Percentiles rank a stretch among this genome's conserved stretches.
These are phyloP conservation scores for Gryllus bimaculatus DNA, from an alignment of 1,140 invertebrate genomes.

Conservation along the genomic window DNA sequence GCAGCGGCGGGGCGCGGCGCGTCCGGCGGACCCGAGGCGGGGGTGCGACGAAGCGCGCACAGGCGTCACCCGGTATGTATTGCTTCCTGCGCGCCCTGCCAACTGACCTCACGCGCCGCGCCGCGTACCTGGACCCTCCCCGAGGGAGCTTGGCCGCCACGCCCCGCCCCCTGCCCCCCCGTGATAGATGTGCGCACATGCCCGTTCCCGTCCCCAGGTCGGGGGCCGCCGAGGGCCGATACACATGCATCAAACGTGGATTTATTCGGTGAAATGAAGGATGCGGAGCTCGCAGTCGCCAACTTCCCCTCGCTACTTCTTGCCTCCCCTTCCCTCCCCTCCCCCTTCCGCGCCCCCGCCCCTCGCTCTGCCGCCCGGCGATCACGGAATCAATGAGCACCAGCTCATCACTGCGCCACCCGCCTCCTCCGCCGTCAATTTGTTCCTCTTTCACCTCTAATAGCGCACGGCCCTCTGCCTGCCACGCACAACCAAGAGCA, in stretches of 20 bases:
- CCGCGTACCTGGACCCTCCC: not conserved
- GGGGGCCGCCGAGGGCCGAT: not conserved
- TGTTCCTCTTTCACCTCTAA: too few species aligned
- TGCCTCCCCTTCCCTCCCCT: too few species aligned
- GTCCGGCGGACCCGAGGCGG: not conserved
- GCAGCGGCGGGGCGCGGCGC: too few species aligned
- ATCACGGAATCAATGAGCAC: too few species aligned
- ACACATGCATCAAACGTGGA: not conserved
- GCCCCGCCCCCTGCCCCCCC: not conserved
- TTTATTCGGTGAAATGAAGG: not conserved
- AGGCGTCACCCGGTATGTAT: not conserved
- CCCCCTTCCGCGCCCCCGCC: too few species aligned
- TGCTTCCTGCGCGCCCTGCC: not conserved
- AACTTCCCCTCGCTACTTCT: too few species aligned
- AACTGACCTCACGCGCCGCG: too few species aligned
- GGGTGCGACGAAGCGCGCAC: not conserved
- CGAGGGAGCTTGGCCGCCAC: not conserved
- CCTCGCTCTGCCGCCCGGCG: too few species aligned
- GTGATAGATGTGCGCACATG: not conserved
- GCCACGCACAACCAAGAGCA: too few species aligned
- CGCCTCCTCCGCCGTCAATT: too few species aligned
- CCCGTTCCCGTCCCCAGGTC: not conserved
- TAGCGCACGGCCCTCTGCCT: too few species aligned
- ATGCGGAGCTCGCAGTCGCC: not conserved
- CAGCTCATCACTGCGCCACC: too few species aligned